Base-by-base conservation (phyloP, 2,888 invertebrate species). In the Coelopa pilipes region DNA sequence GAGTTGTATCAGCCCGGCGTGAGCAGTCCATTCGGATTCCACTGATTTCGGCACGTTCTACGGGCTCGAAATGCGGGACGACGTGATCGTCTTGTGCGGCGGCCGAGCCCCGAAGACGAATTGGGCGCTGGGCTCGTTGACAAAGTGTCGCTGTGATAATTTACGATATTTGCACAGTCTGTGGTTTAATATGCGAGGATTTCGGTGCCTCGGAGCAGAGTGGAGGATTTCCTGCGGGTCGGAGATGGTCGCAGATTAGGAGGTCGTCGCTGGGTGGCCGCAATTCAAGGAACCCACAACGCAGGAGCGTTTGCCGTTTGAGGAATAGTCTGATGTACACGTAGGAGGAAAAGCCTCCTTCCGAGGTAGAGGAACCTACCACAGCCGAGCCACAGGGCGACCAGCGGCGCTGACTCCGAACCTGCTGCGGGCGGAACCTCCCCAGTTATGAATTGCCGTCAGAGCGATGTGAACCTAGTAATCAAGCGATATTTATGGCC, bases 101-200 rank as follows among this genome's bases (percentile, higher is more conserved):
- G 13, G 2, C 53, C 53, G n/a, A n/a, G n/a, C n/a, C n/a, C n/a
- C n/a, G n/a, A n/a, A n/a, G n/a, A n/a, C n/a, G n/a, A n/a, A n/a
- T n/a, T n/a, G 53, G 15, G 49, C 46, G 63, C 53, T 70, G 63
- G 53, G 9, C 65, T 55, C 12, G 55, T 13, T 63, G 71, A 71
- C 71, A 71, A 63, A 71, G 45, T 71, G 19, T 59, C 21, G 13
- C 10, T 10, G 15, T 21, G 0, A 19, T 53, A 12, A 71, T 63
- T 71, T 71, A 71, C 55, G 46, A 24, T 53, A 46, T 71, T 65
- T 55, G 63, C 71, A 65, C 71, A 65, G 71, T 71, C 65, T 71
- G 71, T 46, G 63, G 71, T 57, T 71, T 65, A 63, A 17, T n/a
- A 19, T 63, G 4, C 55, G 50, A 15, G 34, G 24, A 53, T 66